Percentiles rank a stretch among this genome's conserved stretches.
Conservation (phyloP, 2,888 invertebrate genomes). For the Diarsia rubi region DNA sequence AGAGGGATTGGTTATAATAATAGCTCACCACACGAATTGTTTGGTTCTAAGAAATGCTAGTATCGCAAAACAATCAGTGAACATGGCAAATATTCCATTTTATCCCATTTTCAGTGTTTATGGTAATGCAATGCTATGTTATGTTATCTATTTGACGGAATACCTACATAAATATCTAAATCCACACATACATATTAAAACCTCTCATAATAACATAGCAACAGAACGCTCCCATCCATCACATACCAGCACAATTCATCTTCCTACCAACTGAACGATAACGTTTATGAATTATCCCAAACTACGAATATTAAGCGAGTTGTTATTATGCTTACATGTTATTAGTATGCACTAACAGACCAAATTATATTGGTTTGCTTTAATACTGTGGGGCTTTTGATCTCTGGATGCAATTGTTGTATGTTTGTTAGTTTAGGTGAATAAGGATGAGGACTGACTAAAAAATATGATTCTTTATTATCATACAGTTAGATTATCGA, state of each 20-base stretch:
- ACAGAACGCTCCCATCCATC: constrained; percentile 53
- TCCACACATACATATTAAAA: constrained; percentile 9
- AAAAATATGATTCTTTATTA: no score
- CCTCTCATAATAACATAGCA: constrained; percentile 20
- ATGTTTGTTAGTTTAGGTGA: neutral
- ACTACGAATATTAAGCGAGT: constrained; percentile 55
- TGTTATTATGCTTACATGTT: constrained; percentile 71
- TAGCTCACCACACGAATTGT: no score
- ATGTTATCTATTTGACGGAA: neutral
- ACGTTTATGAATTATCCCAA: constrained; percentile 57
- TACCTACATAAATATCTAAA: neutral
- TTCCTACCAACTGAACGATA: constrained; percentile 27
- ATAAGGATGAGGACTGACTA: no score
- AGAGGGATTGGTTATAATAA: no score
- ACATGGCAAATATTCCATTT: no score
- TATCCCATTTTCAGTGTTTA: no score
- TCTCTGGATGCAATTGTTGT: neutral
- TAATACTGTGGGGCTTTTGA: neutral
- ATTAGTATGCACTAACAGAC: constrained; percentile 77
- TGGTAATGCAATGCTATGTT: neutral
- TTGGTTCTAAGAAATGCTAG: no score
- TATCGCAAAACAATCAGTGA: no score
- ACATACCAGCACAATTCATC: constrained; percentile 48
- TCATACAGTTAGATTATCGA: no score
- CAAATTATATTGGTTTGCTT: constrained; percentile 48